Evolutionary conservation across 2,797 vertebrate genomes (phyloP).

Genomic region (Fundulus diaphanus): DNA sequence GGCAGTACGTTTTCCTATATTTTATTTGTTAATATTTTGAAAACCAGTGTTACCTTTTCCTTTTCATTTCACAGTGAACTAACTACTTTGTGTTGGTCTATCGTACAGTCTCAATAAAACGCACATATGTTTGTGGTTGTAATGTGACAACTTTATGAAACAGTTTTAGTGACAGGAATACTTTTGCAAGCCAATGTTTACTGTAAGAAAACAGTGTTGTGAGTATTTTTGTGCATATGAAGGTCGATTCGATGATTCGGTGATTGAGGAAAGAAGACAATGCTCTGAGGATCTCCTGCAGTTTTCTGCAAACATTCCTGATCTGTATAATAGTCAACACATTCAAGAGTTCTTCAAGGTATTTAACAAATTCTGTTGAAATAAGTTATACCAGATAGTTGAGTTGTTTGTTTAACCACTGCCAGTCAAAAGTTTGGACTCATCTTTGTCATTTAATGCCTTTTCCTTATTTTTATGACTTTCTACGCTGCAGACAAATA

Average conservation of each 20-base stretch:
- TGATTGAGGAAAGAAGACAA: conserved; percentile 96
- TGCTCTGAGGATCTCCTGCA: conserved; percentile 97
- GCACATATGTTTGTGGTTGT: not conserved
- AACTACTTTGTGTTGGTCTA: not conserved
- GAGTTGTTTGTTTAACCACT: not conserved
- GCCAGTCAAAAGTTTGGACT: too few relatives aligned
- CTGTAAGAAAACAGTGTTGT: not conserved
- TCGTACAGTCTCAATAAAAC: not conserved
- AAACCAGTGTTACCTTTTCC: not conserved
- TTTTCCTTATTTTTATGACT: too few relatives aligned
- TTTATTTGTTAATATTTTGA: not conserved
- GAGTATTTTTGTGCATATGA: conserved; percentile 14
- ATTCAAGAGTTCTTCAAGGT: conserved; percentile 98
- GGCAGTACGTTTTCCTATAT: not conserved
- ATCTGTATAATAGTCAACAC: conserved; percentile 91
- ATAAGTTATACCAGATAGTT: not conserved
- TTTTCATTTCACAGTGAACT: not conserved
- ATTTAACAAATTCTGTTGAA: conserved; percentile 1
- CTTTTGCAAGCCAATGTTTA: not conserved
- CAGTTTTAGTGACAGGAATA: not conserved
- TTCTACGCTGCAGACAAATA: too few relatives aligned
- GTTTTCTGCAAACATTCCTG: conserved; percentile 97
- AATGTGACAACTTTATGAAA: not conserved
- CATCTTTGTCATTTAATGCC: too few relatives aligned
- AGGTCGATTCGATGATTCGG: conserved; percentile 95